Conservation (phyloP, 2,888 invertebrate genomes). For the Bellardia pandia region DNA sequence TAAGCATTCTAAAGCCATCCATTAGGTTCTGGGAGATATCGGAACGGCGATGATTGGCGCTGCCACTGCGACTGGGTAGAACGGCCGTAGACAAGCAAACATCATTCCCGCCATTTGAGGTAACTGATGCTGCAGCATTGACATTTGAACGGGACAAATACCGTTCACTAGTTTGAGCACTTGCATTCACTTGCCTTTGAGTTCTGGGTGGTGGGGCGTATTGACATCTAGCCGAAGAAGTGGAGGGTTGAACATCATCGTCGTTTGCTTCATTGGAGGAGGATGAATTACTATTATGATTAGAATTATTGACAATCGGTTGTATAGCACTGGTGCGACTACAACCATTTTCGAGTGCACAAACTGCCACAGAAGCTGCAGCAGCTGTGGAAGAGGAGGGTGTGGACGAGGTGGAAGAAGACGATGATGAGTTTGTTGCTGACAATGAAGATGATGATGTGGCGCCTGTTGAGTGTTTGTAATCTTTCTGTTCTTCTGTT, state of each 20-base stretch:
- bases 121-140: conserved; percentile 41
- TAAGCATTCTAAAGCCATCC: conserved; percentile 73
- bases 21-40: conserved; percentile 72
- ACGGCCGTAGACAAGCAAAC: conserved; percentile 59
- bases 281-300: conserved; percentile 63
- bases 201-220: conserved; percentile 79
- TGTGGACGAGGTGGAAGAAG: conserved; percentile 16
- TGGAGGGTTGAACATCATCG: conserved; percentile 81
- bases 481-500: conserved; percentile 66
- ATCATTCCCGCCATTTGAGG: conserved; percentile 48
- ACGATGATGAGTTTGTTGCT: conserved; percentile 69
- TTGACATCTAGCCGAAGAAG: conserved; percentile 82
- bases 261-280: conserved; percentile 56
- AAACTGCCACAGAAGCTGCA: conserved; percentile 40
- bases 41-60: conserved; percentile 52
- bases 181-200: conserved; percentile 81
- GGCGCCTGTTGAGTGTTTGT: conserved; percentile 63
- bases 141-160: conserved; percentile 75
- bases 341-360: conserved; percentile 77
- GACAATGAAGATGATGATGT: conserved; percentile 74
- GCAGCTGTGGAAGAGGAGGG: conserved; percentile 54
- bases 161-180: conserved; percentile 82
- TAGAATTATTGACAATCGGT: conserved; percentile 64
- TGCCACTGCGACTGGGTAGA: conserved; percentile 61
- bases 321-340: conserved; percentile 79